Evolutionary conservation across 2,888 invertebrate species (phyloP), one percentile per base, ranked within the genome.

Genomic region (Sarcophaga caerulescens): DNA sequence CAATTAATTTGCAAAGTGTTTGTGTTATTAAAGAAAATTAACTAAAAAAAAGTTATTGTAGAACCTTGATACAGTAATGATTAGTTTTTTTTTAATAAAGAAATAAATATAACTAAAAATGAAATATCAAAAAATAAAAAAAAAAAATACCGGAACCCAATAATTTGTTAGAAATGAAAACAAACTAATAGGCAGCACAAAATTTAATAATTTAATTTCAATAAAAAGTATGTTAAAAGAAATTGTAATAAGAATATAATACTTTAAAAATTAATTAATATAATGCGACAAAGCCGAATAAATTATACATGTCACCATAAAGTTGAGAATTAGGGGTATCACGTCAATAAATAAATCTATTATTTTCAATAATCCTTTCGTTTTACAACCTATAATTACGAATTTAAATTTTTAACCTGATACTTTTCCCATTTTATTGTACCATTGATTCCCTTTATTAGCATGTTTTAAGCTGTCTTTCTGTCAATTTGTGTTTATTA

Each of bases 11-110:
- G 69, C 52, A 44, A 68, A 25, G 57, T 74, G 79, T 84, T 69
- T 59, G 74, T 78, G 59, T 79, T 69, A 74, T 75, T 19, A 78
- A 78, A 88, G 89, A 87, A 88, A 84, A 77, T 85, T 75, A 25
- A 17, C n/a, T 12, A 4, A 62, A 81, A 35, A 45, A 35, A 65
- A 17, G 17, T 76, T 75, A 69, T 69, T 74, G 21, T 65, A 52
- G 76, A 52, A 71, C 35, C 45, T 76, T 44, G 10, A 52, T 71
- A 68, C 71, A 68, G 71, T 80, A 60, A 62, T 35, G 44, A 57
- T 73, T 81, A 81, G 68, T 77, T 76, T 3, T 44, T 45, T 47
- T 44, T 75, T 44, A 23, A 60, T 35, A 63, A 66, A 59, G 17
- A 19, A 75, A 63, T 59, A 78, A 70, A 60, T 44, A 62, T 66